Base-by-base conservation (phyloP, 2,888 invertebrate genomes). In the Mesochorus sp. region DNA sequence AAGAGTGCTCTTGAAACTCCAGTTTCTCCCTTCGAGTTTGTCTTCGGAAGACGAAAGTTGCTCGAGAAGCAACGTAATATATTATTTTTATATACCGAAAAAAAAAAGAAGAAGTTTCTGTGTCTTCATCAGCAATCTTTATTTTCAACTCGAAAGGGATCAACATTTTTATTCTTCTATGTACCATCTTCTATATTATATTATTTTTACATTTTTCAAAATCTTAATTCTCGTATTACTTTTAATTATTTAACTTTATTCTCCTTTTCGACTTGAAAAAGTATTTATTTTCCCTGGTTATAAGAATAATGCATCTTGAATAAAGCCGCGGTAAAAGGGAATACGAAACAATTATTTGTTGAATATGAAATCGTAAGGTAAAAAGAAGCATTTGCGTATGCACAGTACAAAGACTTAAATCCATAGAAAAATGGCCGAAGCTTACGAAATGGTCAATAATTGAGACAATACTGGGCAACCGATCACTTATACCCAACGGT, bases 331-430 rank as follows among this genome's bases (percentile, higher is more conserved):
- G 66, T n/a, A 34, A 19, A 39, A 10, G 21, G 42, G 51, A 61
- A 42, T 31, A 44, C 31, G 34, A 28, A 62, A 77, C n/a, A 67
- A 77, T 39, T 26, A 68, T 73, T 62, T 39, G 10, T 67, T 17
- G 49, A 62, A 68, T 68, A 77, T 77, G 62, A 68, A 77, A 61
- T 73, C 73, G 72, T 73, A 73, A 77, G 73, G 51, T 68, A 68
- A 39, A 61, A 55, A 64, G 31, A 19, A 73, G 51, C 49, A 62
- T 77, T 68, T 51, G 26, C 12, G 24, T 17, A 17, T 47, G 17
- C 34, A 31, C 31, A 49, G 26, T 19, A 19, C 10, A 4, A n/a
- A 19, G 14, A 57, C 47, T 55, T 55, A 51, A 12, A 53, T 4
- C 8, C 19, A 14, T 0, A 55, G 17, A 47, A 17, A 34, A 68